phyloP scores from a whole-genome alignment of 2,797 vertebrate genomes.

The Phoebastria nigripes region DNA sequence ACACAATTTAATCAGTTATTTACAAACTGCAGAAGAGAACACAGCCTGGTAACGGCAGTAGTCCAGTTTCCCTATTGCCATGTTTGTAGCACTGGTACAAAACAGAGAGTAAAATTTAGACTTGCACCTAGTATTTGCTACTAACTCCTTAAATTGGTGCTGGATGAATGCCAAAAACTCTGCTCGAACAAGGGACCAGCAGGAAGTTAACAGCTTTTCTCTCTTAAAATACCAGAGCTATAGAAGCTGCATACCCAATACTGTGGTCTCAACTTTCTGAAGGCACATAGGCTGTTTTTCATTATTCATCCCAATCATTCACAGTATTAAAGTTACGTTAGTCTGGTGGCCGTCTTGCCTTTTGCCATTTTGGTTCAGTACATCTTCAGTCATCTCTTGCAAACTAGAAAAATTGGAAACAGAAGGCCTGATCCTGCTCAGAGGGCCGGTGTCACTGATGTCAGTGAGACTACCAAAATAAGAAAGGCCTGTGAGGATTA shows the following conservation, averaged over 20 bases:
- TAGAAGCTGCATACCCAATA: background rate
- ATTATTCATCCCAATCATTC: background rate
- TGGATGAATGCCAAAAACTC: background rate
- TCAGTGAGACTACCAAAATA: background rate
- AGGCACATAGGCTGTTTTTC: background rate
- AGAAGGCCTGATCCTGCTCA: background rate
- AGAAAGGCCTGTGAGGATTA: background rate
- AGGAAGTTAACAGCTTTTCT: constrained; percentile 1
- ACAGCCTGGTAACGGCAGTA: background rate
- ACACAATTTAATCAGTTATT: constrained; percentile 4
- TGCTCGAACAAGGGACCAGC: background rate
- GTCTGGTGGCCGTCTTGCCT: background rate
- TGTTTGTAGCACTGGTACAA: background rate
- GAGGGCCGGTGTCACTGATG: background rate
- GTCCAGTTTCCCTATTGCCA: background rate
- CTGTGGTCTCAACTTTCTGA: background rate
- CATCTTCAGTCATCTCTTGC: background rate
- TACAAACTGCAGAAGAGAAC: constrained; percentile 2
- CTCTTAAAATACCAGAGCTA: background rate
- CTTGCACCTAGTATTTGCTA: background rate
- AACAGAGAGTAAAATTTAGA: background rate
- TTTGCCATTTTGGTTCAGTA: constrained; percentile 19
- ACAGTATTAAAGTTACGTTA: background rate
- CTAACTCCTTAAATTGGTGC: background rate
- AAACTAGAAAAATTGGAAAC: background rate